Percentiles rank a stretch among this genome's conserved stretches.
Evolutionary conservation across 2,888 invertebrate species (phyloP).

Genomic region (Slavum lentiscoides): DNA sequence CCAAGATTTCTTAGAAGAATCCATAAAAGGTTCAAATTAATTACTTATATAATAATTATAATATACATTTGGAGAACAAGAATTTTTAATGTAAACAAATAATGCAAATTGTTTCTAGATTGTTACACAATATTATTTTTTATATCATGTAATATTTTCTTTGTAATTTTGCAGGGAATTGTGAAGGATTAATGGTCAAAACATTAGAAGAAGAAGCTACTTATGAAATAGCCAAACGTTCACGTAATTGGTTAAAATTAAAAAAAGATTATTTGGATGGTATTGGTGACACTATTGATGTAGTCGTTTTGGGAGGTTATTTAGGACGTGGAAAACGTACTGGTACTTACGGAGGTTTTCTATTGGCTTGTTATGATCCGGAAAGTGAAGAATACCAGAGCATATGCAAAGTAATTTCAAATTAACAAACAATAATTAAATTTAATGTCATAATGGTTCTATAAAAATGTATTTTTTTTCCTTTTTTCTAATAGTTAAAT

Average conservation of each 20-base stretch:
- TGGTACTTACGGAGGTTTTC: conserved; percentile 91
- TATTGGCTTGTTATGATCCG: conserved; percentile 90
- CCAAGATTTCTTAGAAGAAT: conserved; percentile 89
- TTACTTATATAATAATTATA: neutral
- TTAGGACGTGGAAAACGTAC: conserved; percentile 89
- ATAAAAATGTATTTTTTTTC: conserved; percentile 33
- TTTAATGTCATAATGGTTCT: neutral
- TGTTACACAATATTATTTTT: conserved; percentile 32
- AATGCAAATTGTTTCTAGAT: conserved; percentile 6
- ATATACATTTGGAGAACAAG: neutral
- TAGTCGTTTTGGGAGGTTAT: conserved; percentile 94
- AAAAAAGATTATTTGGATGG: conserved; percentile 98
- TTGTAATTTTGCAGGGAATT: conserved; percentile 70
- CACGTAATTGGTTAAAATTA: conserved; percentile 91
- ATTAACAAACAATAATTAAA: neutral
- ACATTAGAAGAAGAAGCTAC: conserved; percentile 84
- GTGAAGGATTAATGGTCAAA: conserved; percentile 99
- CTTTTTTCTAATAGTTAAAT: too few species aligned
- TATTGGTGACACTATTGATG: conserved; percentile 93
- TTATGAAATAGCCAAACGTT: conserved; percentile 96
- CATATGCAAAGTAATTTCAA: conserved; percentile 75
- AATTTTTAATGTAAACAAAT: too few species aligned
- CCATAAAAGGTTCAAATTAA: conserved; percentile 73
- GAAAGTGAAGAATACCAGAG: conserved; percentile 90
- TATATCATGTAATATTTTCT: conserved; percentile 45